Conservation (phyloP, 1,140 invertebrate species). For the Aphaenogaster rudis region DNA sequence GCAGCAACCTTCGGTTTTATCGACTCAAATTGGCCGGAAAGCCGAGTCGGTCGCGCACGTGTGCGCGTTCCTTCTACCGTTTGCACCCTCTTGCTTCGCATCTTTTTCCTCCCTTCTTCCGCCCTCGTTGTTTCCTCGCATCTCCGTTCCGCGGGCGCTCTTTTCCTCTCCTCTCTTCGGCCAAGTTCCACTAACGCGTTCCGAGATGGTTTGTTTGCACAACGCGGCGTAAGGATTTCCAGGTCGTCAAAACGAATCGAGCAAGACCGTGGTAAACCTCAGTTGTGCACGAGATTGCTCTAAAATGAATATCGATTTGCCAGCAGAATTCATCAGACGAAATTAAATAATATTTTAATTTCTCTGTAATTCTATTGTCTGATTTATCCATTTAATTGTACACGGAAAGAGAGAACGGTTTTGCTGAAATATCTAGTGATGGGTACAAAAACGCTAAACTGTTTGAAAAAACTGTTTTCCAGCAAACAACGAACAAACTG, state of each 20-base stretch:
- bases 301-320: constrained; percentile 4
- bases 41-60: constrained; percentile 63
- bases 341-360: not conserved
- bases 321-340: not conserved
- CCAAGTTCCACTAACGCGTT: constrained; percentile 3
- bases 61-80: constrained; percentile 55
- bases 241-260: constrained; percentile 28
- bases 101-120: constrained; percentile 6
- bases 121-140: not conserved
- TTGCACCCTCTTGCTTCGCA: not conserved
- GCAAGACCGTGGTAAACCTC: not conserved
- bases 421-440: too few relatives aligned
- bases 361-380: not conserved
- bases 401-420: too few relatives aligned
- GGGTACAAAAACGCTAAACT: too few relatives aligned
- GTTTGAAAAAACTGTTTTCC: too few relatives aligned
- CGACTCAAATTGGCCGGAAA: constrained; percentile 80
- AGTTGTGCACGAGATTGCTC: not conserved
- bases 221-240: constrained; percentile 37
- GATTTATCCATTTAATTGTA: not conserved
- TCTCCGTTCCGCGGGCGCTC: not conserved
- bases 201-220: constrained; percentile 67
- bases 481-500: too few relatives aligned
- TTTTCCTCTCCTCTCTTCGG: constrained; percentile 14
- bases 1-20: constrained; percentile 77